These are phyloP conservation scores for Ypsolopha sequella DNA, from an alignment of 2,888 invertebrate genomes.

Conservation along the genomic window DNA sequence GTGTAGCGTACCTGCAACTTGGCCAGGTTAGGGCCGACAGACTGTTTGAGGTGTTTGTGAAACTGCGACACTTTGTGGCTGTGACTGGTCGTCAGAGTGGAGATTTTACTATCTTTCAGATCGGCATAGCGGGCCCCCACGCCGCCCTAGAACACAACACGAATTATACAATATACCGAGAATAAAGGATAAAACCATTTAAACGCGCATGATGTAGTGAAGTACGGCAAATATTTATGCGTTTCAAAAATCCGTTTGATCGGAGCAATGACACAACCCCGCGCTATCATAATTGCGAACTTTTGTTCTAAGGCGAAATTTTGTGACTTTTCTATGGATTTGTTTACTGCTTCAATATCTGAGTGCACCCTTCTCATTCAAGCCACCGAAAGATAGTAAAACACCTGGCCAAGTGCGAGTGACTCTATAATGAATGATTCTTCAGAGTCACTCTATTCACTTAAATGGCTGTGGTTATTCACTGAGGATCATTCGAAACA, in stretches of 20 bases:
- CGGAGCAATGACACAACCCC: too few relatives aligned
- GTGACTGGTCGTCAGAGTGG: slow-evolving; percentile 86
- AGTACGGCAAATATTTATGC: too few relatives aligned
- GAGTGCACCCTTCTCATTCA: too few relatives aligned
- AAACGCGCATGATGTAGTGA: too few relatives aligned
- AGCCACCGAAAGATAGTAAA: slow-evolving; percentile 73
- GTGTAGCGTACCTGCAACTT: slow-evolving; percentile 83
- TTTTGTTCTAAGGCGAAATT: too few relatives aligned
- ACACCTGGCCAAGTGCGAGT: slow-evolving; percentile 59
- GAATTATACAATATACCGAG: slow-evolving; percentile 16
- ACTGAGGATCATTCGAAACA: background rate
- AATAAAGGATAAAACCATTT: background rate
- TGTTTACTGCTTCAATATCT: too few relatives aligned
- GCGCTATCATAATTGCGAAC: too few relatives aligned
- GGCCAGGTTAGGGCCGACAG: slow-evolving; percentile 85
- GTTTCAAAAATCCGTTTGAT: too few relatives aligned
- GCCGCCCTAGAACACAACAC: slow-evolving; percentile 70
- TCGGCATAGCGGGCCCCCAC: slow-evolving; percentile 84
- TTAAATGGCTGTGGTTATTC: background rate
- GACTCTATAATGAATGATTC: slow-evolving; percentile 27
- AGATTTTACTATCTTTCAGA: slow-evolving; percentile 92
- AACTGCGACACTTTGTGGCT: slow-evolving; percentile 95
- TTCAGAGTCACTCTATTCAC: slow-evolving; percentile 23
- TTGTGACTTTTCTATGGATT: too few relatives aligned
- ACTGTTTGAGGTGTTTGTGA: slow-evolving; percentile 92